A percentile compares a stretch with the other conserved stretches of the same genome.
Conservation (phyloP, 2,113 vertebrate genomes). For the Rhinolophus sinicus region DNA sequence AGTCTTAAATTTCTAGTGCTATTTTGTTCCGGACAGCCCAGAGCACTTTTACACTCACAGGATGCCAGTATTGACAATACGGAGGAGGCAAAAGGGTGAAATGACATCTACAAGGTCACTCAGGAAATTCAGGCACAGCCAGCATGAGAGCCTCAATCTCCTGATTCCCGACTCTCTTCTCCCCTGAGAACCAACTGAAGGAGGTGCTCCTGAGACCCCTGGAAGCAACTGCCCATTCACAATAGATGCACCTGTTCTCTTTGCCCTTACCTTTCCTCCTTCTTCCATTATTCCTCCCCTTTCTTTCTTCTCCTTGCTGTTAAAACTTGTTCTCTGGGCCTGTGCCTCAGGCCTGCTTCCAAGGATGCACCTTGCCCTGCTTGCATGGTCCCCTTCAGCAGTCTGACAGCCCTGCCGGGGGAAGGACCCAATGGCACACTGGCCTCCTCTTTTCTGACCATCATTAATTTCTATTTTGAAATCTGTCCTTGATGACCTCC, state of each 20-base stretch:
- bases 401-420: background rate
- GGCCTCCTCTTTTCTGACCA: background rate
- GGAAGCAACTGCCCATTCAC: background rate
- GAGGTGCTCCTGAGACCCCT: background rate
- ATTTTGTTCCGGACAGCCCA: background rate
- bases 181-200: background rate
- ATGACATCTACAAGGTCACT: constrained; percentile 57
- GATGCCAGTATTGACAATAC: background rate
- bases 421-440: background rate
- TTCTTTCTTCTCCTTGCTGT: background rate
- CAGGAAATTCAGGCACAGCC: background rate
- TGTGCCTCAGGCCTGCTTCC: background rate
- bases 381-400: background rate
- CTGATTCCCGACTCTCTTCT: background rate
- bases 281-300: background rate
- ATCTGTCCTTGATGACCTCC: background rate
- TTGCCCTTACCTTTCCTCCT: background rate
- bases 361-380: background rate
- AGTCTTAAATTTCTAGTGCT: constrained; percentile 11
- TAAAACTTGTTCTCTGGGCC: background rate
- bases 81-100: background rate
- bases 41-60: background rate
- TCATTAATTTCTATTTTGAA: background rate
- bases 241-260: background rate
- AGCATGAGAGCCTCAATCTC: background rate